Base-by-base conservation (phyloP, 2,113 vertebrate genomes). In the Rhinopomastus cyanomelas region DNA sequence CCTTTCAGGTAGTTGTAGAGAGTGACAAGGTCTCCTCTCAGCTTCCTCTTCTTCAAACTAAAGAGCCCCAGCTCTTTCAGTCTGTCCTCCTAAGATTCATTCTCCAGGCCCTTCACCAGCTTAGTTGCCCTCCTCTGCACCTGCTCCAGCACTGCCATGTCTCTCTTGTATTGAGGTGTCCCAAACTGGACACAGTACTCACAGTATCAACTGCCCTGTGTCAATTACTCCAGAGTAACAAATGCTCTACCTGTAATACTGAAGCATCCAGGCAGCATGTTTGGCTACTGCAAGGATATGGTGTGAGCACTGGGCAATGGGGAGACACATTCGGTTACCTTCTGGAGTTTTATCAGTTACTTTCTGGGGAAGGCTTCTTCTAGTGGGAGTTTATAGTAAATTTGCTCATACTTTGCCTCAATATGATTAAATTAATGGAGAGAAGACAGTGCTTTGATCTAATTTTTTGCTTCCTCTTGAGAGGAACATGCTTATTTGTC, bases 231-330 rank as follows among this genome's bases (percentile, higher is more conserved):
- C 29, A 12, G 65, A 53, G 30, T 71, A 42, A 66, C 18, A 56
- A 46, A 16, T 21, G 5, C 7, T 44, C 16, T 14, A 5, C 27
- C 19, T 29, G 21, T 30, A 23, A 22, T 10, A 3, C 18, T 67
- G 57, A 32, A 60, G 34, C 9, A 25, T 27, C 46, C 1, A 4
- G 21, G 42, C 36, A n/a, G n/a, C 16, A 23, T 0, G 0, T 59
- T 72, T 64, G 55, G 16, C 30, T 39, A 2, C 57, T 53, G 12
- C 51, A 34, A 37, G 26, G 21, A 36, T n/a, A 44, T 26, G 10
- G 36, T 62, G 20, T n/a, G 23, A 71, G n/a, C 78, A 30, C 32
- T 68, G 51, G 30, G 34, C 17, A 53, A 37, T 2, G 5, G 30
- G 60, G 49, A 64, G 65, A 57, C 20, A 48, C 46, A 29, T 0